These are phyloP conservation scores for Pachyuromys duprasi DNA, from an alignment of 2,797 vertebrate genomes.

Conservation along the genomic window DNA sequence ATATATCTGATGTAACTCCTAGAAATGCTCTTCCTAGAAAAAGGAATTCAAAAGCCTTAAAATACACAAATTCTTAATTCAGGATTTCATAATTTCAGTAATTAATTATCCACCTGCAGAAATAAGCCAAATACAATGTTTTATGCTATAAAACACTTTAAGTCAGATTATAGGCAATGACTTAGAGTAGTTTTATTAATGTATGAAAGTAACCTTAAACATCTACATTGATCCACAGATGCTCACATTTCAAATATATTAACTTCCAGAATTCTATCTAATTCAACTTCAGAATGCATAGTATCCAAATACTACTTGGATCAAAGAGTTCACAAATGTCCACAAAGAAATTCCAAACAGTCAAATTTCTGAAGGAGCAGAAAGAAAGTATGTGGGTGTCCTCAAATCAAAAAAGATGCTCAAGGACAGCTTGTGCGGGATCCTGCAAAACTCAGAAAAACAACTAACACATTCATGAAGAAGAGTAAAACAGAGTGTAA, in stretches of 20 bases:
- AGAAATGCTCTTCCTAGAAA: conserved; percentile 21
- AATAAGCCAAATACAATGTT: conserved; percentile 47
- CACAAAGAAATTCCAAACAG: conserved; percentile 28
- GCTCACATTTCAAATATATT: conserved; percentile 38
- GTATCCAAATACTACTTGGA: conserved; percentile 54
- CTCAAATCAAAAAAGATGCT: conserved; percentile 47
- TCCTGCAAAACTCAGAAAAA: conserved; percentile 58
- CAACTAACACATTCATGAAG: conserved; percentile 74
- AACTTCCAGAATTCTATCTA: conserved; percentile 47
- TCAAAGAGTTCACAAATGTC: conserved; percentile 45
- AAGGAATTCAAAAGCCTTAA: conserved; percentile 24
- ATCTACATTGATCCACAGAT: conserved; percentile 18
- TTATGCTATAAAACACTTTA: conserved; percentile 27
- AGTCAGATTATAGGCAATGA: neutral
- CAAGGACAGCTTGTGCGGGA: conserved; percentile 61
- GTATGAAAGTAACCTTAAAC: conserved; percentile 53
- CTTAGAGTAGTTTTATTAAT: conserved; percentile 36
- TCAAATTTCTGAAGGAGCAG: neutral
- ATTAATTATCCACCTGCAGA: neutral
- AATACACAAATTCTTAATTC: conserved; percentile 44
- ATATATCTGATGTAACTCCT: neutral
- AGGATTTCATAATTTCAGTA: conserved; percentile 34
- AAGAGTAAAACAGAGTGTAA: conserved; percentile 73
- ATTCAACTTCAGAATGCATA: conserved; percentile 27
- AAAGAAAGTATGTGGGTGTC: neutral